Percentiles rank a stretch among this genome's conserved stretches.
Conservation (phyloP, 1,140 invertebrate genomes). For the Listronotus bonariensis region DNA sequence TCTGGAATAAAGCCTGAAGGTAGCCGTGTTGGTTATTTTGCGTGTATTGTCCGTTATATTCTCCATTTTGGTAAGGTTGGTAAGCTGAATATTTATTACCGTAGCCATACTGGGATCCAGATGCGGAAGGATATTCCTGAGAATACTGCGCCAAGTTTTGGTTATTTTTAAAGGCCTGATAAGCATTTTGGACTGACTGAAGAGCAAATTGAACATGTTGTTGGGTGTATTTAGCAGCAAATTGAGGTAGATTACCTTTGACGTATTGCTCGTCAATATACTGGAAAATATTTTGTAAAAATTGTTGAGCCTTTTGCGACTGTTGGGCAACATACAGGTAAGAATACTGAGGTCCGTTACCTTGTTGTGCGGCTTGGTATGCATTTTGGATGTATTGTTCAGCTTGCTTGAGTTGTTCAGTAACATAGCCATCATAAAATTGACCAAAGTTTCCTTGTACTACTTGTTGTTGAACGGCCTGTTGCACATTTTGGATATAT, state of each 20-base stretch:
- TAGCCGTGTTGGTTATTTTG: neutral
- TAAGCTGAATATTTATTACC: neutral
- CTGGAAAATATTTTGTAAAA: neutral
- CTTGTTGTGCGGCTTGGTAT: neutral
- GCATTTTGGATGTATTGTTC: constrained; percentile 7
- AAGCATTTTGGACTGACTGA: too few relatives aligned
- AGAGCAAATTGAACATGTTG: too few relatives aligned
- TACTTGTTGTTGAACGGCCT: constrained; percentile 1
- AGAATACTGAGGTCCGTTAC: neutral
- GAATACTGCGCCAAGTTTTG: neutral
- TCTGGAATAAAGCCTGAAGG: neutral
- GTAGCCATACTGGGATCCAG: too few relatives aligned
- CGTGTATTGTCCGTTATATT: neutral
- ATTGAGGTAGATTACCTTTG: too few relatives aligned
- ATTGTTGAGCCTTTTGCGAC: neutral
- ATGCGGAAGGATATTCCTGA: too few relatives aligned
- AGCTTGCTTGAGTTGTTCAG: constrained; percentile 8
- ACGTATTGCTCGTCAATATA: neutral
- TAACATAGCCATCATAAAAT: constrained; percentile 5
- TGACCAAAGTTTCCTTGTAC: neutral
- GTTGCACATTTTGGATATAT: neutral
- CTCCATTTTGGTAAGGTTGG: neutral
- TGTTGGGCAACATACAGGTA: neutral
- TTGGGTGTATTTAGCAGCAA: too few relatives aligned
- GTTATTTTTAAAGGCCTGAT: constrained; percentile 1